Base-by-base conservation (phyloP, 2,797 vertebrate genomes). In the Myripristis murdjan region DNA sequence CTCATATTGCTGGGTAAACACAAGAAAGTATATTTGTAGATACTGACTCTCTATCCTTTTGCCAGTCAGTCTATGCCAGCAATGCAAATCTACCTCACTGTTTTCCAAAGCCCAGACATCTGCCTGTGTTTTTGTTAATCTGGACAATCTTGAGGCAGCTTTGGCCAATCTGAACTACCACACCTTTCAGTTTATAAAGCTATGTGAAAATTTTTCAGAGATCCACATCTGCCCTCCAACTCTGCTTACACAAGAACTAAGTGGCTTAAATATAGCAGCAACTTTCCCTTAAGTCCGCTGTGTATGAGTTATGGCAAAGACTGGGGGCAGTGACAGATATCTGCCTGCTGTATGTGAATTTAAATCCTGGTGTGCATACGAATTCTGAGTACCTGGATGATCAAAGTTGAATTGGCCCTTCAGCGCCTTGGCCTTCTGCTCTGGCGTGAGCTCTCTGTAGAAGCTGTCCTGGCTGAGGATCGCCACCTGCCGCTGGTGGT, bases 331-430 rank as follows among this genome's bases (percentile, higher is more conserved):
- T 8, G 6, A 31, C 14, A 31, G 24, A 15, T 23, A 52, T 9
- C 7, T 55, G 10, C 3, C 33, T 18, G 7, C n/a, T 16, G 18
- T 4, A 22, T 37, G 54, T 4, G 39, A 37, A 4, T 6, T 12
- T 7, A 39, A 39, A 10, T 20, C 10, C 24, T 22, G 16, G 16
- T 16, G 11, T 22, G 11, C 10, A 54, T 20, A 52, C 37, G 39
- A 23, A 9, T 46, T 46, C 12, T 23, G 43, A 49, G 44, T 88
- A 99, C 98, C 97, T 92, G 98, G 98, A 91, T 99, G 98, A 90
- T 99, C 98, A 67, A 99, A 99, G 93, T 99, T 99, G 94, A 96
- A 99, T 75, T 99, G 98, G 83, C 98, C 98, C 91, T 97, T 99
- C 15, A 93, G 82, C 0, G 97, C 97, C 88, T 97, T 98, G 86